phyloP scores from a whole-genome alignment of 2,888 invertebrate genomes.

The Stegophylla sp. region DNA sequence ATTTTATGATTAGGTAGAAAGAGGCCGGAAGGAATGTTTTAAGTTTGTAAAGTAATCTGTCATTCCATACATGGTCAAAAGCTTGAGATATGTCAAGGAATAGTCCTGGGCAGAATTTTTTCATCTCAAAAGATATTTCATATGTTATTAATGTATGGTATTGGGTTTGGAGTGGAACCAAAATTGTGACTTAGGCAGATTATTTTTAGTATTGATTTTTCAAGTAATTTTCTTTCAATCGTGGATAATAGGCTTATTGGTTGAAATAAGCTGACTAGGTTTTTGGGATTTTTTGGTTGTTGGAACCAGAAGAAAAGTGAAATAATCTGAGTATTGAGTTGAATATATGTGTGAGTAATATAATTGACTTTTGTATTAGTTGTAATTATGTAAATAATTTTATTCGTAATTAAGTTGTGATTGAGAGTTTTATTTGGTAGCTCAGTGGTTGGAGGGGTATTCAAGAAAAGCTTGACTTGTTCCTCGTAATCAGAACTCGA shows the following conservation, averaged over 20 bases:
- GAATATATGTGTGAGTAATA: too few relatives aligned
- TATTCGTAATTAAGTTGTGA: too few relatives aligned
- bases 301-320: too few relatives aligned
- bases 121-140: not conserved
- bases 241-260: not conserved
- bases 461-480: not conserved
- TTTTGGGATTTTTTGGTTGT: not conserved
- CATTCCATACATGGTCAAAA: not conserved
- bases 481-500: not conserved
- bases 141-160: too few relatives aligned
- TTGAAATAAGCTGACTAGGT: not conserved
- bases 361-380: too few relatives aligned
- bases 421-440: not conserved
- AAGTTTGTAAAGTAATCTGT: not conserved
- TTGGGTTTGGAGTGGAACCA: too few relatives aligned
- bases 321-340: too few relatives aligned
- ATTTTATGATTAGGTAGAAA: too few relatives aligned
- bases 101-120: not conserved
- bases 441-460: not conserved
- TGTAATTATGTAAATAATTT: too few relatives aligned
- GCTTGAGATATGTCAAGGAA: not conserved
- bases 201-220: too few relatives aligned
- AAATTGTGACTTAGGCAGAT: too few relatives aligned
- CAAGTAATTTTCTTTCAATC: not conserved
- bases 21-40: too few relatives aligned